Evolutionary conservation across 2,113 vertebrate genomes (phyloP).

Genomic region (Actinemys pallida): DNA sequence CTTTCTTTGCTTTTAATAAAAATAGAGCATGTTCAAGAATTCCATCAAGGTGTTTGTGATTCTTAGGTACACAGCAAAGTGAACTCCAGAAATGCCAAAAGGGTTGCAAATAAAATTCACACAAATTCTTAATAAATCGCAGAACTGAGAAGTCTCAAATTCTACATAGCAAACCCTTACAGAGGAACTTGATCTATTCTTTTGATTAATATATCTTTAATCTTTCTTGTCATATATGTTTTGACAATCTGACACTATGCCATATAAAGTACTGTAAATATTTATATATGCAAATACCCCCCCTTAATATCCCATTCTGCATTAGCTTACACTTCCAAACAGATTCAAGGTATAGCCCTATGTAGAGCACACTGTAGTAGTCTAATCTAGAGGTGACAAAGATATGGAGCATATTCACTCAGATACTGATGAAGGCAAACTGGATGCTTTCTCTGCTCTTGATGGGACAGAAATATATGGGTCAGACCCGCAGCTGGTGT

Average conservation of each 20-base stretch:
- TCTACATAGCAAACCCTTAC: neutral
- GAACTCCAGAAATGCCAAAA: neutral
- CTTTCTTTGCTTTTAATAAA: neutral
- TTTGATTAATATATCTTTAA: neutral
- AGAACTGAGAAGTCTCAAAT: neutral
- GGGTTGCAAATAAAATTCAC: neutral
- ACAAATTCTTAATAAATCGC: neutral
- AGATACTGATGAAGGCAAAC: neutral
- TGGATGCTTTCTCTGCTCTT: neutral
- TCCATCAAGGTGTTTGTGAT: neutral
- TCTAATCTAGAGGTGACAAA: neutral
- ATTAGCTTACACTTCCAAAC: neutral
- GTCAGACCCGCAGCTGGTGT: fast-evolving
- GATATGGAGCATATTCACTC: neutral
- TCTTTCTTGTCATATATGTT: neutral
- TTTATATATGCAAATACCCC: neutral
- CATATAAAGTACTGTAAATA: neutral
- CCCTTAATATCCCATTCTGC: neutral
- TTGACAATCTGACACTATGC: neutral
- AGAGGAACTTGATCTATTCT: neutral
- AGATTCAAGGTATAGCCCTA: neutral
- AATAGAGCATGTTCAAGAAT: neutral
- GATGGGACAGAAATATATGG: neutral
- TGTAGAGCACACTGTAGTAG: neutral
- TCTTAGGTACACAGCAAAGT: neutral